Evolutionary conservation across 2,113 vertebrate genomes (phyloP).

Genomic region (Gila orcuttii): DNA sequence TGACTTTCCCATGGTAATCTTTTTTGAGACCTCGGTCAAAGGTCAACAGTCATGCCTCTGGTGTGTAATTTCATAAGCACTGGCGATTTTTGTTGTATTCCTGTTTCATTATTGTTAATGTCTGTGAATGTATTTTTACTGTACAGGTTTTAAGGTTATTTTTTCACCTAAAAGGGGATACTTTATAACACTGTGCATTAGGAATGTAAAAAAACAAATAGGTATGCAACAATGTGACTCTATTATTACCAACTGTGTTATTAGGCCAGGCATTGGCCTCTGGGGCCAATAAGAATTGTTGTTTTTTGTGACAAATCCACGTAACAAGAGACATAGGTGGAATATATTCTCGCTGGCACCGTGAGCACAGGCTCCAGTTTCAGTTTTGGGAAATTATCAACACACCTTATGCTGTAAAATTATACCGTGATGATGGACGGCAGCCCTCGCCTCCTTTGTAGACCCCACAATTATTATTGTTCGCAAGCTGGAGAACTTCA

Average conservation of each 20-base stretch:
- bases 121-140: not conserved
- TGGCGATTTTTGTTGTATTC: not conserved
- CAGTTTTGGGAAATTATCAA: slow-evolving; percentile 29
- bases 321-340: slow-evolving; percentile 15
- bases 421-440: slow-evolving; percentile 27
- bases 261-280: slow-evolving; percentile 32
- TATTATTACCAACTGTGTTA: slow-evolving; percentile 54
- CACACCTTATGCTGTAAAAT: slow-evolving; percentile 29
- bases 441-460: slow-evolving; percentile 12
- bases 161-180: not conserved
- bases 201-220: not conserved
- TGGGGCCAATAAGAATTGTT: not conserved
- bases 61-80: slow-evolving; percentile 7
- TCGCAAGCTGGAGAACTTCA: slow-evolving; percentile 40
- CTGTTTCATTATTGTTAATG: not conserved
- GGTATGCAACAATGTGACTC: slow-evolving; percentile 12
- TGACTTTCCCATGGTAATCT: slow-evolving; percentile 54
- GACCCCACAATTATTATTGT: slow-evolving; percentile 40
- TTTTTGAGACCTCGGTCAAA: not conserved
- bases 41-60: slow-evolving; percentile 17
- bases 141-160: not conserved
- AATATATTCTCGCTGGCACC: not conserved
- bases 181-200: not conserved
- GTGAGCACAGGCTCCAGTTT: slow-evolving; percentile 17
- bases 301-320: not conserved